phyloP scores from a whole-genome alignment of 2,113 vertebrate genomes.

The Microcebus lehilahytsara region DNA sequence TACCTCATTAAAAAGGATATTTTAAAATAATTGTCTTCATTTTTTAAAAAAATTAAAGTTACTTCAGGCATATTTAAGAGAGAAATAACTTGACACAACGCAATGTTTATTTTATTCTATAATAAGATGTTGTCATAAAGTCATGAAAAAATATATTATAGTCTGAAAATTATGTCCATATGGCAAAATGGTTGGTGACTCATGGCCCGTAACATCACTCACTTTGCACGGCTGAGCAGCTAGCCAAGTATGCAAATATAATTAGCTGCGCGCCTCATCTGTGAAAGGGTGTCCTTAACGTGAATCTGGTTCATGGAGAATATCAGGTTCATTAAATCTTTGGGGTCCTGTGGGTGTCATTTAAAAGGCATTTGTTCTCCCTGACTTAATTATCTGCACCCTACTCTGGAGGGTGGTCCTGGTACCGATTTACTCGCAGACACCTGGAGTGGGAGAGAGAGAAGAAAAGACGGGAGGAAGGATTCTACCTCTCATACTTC shows the following conservation, averaged over 20 bases:
- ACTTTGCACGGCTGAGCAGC: slow-evolving; percentile 59
- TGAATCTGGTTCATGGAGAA: slow-evolving; percentile 41
- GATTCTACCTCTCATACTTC: not conserved
- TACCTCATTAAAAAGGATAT: not conserved
- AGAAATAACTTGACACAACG: not conserved
- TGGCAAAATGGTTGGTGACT: slow-evolving; percentile 60
- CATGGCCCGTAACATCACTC: slow-evolving; percentile 32
- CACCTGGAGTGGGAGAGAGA: not conserved
- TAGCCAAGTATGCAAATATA: slow-evolving; percentile 59
- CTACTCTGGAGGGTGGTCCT: not conserved
- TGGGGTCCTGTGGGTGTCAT: slow-evolving; percentile 42
- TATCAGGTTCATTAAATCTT: slow-evolving; percentile 65
- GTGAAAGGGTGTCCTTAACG: slow-evolving; percentile 48
- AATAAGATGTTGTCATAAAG: not conserved
- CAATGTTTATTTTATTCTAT: not conserved
- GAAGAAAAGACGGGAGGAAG: not conserved
- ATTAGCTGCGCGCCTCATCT: slow-evolving; percentile 54
- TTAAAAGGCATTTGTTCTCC: slow-evolving; percentile 55
- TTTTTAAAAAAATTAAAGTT: not conserved
- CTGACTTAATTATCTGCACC: slow-evolving; percentile 21
- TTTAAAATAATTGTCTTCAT: not conserved
- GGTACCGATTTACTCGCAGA: not conserved
- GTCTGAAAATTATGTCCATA: slow-evolving; percentile 64
- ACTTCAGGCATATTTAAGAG: not conserved
- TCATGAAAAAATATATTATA: slow-evolving; percentile 23